phyloP scores from a whole-genome alignment of 2,113 vertebrate genomes.

The Chrysochloris asiatica region DNA sequence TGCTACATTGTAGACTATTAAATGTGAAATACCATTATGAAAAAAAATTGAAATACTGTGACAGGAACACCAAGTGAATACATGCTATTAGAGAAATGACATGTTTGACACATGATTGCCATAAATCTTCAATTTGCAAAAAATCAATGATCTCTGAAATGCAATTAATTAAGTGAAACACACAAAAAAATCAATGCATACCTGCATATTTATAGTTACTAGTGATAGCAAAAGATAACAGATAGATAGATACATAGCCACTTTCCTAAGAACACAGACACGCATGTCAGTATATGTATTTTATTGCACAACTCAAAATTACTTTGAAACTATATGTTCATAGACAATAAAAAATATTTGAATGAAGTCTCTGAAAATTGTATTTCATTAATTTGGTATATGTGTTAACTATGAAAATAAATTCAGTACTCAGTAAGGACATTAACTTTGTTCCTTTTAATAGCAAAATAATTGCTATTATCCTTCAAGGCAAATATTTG shows the following conservation, averaged over 20 bases:
- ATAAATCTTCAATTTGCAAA: too few relatives aligned
- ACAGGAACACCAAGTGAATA: too few relatives aligned
- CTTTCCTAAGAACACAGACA: not conserved
- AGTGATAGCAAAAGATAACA: not conserved
- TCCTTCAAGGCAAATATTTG: not conserved
- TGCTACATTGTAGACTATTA: too few relatives aligned
- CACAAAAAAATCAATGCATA: too few relatives aligned
- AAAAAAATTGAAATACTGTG: too few relatives aligned
- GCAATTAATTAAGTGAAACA: too few relatives aligned
- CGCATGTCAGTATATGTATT: not conserved
- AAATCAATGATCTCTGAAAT: too few relatives aligned
- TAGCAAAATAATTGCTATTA: not conserved
- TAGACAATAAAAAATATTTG: not conserved
- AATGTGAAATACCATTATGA: too few relatives aligned
- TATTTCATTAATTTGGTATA: not conserved
- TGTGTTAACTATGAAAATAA: conserved; percentile 10
- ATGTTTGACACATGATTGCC: too few relatives aligned
- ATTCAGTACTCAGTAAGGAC: not conserved
- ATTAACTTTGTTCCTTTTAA: conserved; percentile 29
- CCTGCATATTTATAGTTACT: not conserved
- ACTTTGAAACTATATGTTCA: not conserved
- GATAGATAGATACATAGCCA: not conserved
- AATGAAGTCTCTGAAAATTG: not conserved
- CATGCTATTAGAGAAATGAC: too few relatives aligned
- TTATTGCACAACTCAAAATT: not conserved